Base-by-base conservation (phyloP, 2,888 invertebrate genomes). In the Odiellus spinosus region DNA sequence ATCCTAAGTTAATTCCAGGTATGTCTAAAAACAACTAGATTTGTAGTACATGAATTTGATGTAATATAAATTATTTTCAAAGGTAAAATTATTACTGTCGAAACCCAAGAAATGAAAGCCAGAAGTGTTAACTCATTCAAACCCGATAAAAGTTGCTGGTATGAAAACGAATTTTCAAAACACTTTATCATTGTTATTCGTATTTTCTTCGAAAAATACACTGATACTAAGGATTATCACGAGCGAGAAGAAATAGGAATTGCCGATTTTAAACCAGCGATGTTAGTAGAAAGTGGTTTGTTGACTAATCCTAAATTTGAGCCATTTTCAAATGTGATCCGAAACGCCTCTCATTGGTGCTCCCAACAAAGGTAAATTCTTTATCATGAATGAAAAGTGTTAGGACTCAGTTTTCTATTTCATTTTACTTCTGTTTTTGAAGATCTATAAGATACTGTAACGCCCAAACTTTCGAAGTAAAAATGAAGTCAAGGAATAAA, bases 401-500 rank as follows among this genome's bases (percentile, higher is more conserved):
- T 26, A 26, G 26, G 26, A 26, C n/a, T n/a, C n/a, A n/a, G n/a
- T n/a, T n/a, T n/a, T n/a, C n/a, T n/a, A n/a, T n/a, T n/a, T n/a
- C n/a, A n/a, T n/a, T n/a, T n/a, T n/a, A n/a, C n/a, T n/a, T 26
- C 8, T 8, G 26, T 26, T 6, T 26, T 26, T 26, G 4, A 26
- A 15, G 19, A 11, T 39, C 32, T 3, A 12, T 56, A 18, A 41
- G 47, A 40, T 43, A 55, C 35, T 50, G 52, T 44, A 55, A 56
- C 42, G 50, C 49, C 14, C 56, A 56, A 36, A 49, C 55, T 2
- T n/a, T 55, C 2, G 54, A 53, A 47, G 42, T 56, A 1, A 56
- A 55, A 44, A 32, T 52, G 12, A 55, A 53, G 42, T 43, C 32
- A 42, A 36, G 40, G 1, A 18, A 47, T n/a, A n/a, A 33, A 3